Evolutionary conservation across 2,797 vertebrate genomes (phyloP), one percentile per base, ranked within the genome.

Genomic region (Sebastes miniatus): DNA sequence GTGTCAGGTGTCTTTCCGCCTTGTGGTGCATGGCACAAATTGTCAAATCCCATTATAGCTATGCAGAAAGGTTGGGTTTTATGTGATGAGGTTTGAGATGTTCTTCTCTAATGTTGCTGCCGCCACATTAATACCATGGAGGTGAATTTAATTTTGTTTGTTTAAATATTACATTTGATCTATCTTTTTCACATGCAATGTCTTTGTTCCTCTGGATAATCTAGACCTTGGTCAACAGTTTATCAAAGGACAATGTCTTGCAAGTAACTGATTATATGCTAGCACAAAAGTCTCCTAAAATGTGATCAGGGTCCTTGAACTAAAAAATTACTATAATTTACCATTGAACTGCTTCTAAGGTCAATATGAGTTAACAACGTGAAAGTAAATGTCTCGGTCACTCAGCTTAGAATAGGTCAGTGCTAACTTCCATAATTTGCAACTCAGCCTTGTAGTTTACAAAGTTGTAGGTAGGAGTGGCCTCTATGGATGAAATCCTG

Each of bases 1-100:
- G 95, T 94, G 91, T 66, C 6, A 2, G n/a, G 9, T 69, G 54
- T 70, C 29, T 81, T 39, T 57, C 10, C 1, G 3, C 20, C 11
- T 11, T 32, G 20, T 73, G 13, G 16, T 50, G 12, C 11, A 36
- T 58, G 4, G 32, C 29, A 57, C 27, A 63, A 65, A 29, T 62
- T 9, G 14, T 4, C 62, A 29, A 36, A 50, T 74, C 31, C 10
- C 6, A 14, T 70, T 54, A 50, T 74, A 3, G 39, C 10, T 27
- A 32, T 43, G 57, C n/a, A 31, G 25, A 54, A 47, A 32, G 18
- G 66, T 56, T 56, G 1, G 3, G 36, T 54, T 69, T 31, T 32
- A 27, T 24, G 18, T 63, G 12, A 20, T 22, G 16, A 61, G 13
- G 20, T 73, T 59, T 57, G 31, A 67, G 47, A 36, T 50, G 14